Evolutionary conservation across 2,888 invertebrate genomes (phyloP), one percentile per base, ranked within the genome.

Genomic region (Phymatocera aterrima): DNA sequence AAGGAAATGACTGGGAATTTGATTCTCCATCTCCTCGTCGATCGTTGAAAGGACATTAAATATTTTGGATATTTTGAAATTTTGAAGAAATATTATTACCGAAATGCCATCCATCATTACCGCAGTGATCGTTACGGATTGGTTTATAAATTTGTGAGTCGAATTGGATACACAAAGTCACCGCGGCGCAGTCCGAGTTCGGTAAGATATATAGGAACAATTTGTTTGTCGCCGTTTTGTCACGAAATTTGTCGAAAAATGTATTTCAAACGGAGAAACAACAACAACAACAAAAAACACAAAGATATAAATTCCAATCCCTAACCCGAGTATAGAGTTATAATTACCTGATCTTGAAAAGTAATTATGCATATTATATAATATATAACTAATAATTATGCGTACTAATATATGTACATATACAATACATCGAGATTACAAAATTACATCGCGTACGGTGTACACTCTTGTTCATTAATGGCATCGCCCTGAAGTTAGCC

Each of bases 161-260:
- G 10, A n/a, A 68, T 68, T 3, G 68, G 24, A 43, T 43, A 46
- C 24, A 24, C 43, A 0, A 61, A 61, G 12, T 77, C 48, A 0
- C n/a, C n/a, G n/a, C n/a, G n/a, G n/a, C 34, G 48, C 6, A 65
- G 77, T 48, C 65, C 77, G 12, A 77, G 60, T 37, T 15, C 77
- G 65, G 77, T 77, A 21, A 65, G 77, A 24, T n/a, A 28, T n/a
- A n/a, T n/a, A n/a, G n/a, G n/a, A n/a, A n/a, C n/a, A n/a, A n/a
- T n/a, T n/a, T n/a, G 24, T 28, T 43, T 28, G 2, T 28, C n/a
- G 5, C 10, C 8, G 24, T n/a, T n/a, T n/a, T n/a, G n/a, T 46
- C 3, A 15, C 28, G 6, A 43, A 61, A 61, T n/a, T 37, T 1
- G 8, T 12, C n/a, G 31, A n/a, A 34, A 61, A 12, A 54, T 6